A percentile compares a stretch with the other conserved stretches of the same genome.
Evolutionary conservation across 2,113 vertebrate genomes (phyloP).

Genomic region (Crotalus tigris): DNA sequence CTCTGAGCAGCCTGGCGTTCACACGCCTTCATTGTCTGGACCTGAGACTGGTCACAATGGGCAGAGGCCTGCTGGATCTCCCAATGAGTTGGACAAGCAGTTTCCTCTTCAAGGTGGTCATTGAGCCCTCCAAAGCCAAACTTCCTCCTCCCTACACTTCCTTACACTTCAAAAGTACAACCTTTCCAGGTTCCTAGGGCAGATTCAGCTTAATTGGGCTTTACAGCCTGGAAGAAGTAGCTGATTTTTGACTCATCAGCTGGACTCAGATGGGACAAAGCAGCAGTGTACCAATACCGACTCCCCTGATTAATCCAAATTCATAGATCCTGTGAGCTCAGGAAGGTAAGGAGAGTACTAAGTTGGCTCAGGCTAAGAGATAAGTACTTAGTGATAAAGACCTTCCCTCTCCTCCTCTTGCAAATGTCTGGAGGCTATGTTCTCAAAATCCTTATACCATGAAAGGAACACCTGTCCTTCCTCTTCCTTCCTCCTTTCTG

Average conservation of each 20-base stretch:
- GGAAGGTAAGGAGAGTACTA: neutral
- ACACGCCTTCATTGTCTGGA: neutral
- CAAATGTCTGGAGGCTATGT: neutral
- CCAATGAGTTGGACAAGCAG: neutral
- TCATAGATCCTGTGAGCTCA: neutral
- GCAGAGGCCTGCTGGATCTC: neutral
- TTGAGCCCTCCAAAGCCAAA: neutral
- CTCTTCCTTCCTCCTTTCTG: neutral
- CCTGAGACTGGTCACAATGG: neutral
- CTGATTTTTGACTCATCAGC: neutral
- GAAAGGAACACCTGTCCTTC: neutral
- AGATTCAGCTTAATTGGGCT: neutral
- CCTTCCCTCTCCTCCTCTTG: neutral
- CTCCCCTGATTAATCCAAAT: neutral
- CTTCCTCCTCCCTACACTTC: neutral
- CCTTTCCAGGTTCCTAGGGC: neutral
- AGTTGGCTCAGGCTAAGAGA: neutral
- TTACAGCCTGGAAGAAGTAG: neutral
- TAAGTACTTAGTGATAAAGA: neutral
- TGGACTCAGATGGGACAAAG: neutral
- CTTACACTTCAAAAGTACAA: neutral
- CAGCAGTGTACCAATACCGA: neutral
- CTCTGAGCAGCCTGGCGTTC: neutral
- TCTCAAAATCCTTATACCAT: neutral
- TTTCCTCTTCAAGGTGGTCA: neutral